Base-by-base conservation (phyloP, 2,888 invertebrate genomes). In the Catocala nupta region DNA sequence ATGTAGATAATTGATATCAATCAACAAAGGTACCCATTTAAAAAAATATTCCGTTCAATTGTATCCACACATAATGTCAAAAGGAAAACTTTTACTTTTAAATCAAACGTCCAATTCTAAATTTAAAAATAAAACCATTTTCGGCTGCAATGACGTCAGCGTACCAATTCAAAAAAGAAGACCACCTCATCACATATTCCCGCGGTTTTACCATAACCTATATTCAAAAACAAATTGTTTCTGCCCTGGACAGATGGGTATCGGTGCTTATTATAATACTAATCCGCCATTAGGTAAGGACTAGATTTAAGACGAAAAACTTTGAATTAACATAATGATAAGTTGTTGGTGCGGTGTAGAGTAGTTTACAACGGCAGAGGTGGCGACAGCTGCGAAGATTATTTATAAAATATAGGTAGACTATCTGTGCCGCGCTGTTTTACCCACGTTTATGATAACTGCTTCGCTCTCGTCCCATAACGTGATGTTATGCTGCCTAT, bases 301-400 rank as follows among this genome's bases (percentile, higher is more conserved):
- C 87, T 90, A 90, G 89, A 82, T 77, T 87, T 75, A 75, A 79
- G 77, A 80, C 75, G 77, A 81, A 78, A 82, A 83, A 59, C 73
- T 58, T 70, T 64, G 75, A 81, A 92, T 92, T 92, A 90, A 83
- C 91, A 92, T 92, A 92, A 92, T 92, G 81, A 90, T 88, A 77
- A 87, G 81, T 78, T 80, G 65, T 70, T 79, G 63, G 70, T 63
- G 53, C 62, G 43, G 9, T 16, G 57, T 44, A 82, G 83, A 81
- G 77, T 73, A 86, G 65, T 43, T 56, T 44, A 11, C 0, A 44
- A 10, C 3, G 0, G 33, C 10, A 75, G 69, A 66, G 53, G 9
- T 8, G 16, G 5, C 50, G 48, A 39, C 9, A 25, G 25, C 25
- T 25, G 25, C 25, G 4, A 25, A 25, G 25, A 25, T 25, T 25